Evolutionary conservation across 2,113 vertebrate genomes (phyloP).

Genomic region (Pyxicephalus adspersus): DNA sequence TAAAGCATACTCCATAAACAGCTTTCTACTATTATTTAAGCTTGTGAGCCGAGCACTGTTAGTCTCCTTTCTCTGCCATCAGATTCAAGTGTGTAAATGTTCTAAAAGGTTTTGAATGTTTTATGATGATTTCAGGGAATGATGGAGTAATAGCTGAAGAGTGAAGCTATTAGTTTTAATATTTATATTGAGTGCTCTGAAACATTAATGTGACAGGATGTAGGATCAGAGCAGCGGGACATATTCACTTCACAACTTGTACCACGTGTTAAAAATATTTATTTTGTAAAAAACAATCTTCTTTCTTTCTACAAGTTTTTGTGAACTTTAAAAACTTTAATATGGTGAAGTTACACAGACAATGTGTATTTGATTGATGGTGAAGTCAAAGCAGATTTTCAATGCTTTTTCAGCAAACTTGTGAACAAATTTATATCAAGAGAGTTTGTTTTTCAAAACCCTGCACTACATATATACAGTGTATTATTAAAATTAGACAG

Average conservation of each 20-base stretch:
- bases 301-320: slow-evolving; percentile 55
- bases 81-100: slow-evolving; percentile 99
- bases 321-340: slow-evolving; percentile 25
- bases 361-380: neutral
- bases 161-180: slow-evolving; percentile 99
- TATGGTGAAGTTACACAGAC: neutral
- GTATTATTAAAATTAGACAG: too few relatives aligned
- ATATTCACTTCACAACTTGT: slow-evolving; percentile 87
- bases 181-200: slow-evolving; percentile 99
- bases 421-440: too few relatives aligned
- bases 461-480: too few relatives aligned
- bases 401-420: too few relatives aligned
- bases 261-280: slow-evolving; percentile 86
- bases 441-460: too few relatives aligned
- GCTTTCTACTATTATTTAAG: slow-evolving; percentile 97
- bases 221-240: slow-evolving; percentile 96
- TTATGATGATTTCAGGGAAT: slow-evolving; percentile 99
- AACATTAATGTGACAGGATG: slow-evolving; percentile 99
- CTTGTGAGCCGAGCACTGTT: slow-evolving; percentile 84
- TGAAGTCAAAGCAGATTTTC: neutral
- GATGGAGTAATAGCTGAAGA: slow-evolving; percentile 98
- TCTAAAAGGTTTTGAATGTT: slow-evolving; percentile 99
- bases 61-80: slow-evolving; percentile 88
- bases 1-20: slow-evolving; percentile 98
- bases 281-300: slow-evolving; percentile 80